A percentile compares a stretch with the other conserved stretches of the same genome.
These are phyloP conservation scores for Xenentodon cancila DNA, from an alignment of 2,797 vertebrate genomes.

Conservation along the genomic window DNA sequence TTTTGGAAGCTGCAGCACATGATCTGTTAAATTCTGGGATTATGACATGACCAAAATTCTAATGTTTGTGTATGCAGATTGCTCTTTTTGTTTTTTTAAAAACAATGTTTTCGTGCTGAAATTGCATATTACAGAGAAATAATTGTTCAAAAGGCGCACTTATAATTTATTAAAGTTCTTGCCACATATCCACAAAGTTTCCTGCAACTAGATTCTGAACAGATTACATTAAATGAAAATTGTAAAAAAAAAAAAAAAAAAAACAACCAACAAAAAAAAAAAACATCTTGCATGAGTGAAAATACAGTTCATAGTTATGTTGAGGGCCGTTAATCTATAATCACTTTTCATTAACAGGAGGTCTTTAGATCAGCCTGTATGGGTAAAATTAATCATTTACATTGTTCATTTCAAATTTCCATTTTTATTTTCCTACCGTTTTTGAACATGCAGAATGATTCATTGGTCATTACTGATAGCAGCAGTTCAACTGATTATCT, in stretches of 20 bases:
- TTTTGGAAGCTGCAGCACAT: not conserved
- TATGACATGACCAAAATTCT: too few species aligned
- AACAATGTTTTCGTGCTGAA: conserved; percentile 10
- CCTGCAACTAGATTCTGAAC: conserved; percentile 39
- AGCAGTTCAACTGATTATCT: conserved; percentile 44
- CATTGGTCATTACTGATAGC: conserved; percentile 28
- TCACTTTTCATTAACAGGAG: conserved; percentile 12
- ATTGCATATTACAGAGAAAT: conserved; percentile 18
- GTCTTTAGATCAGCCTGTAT: conserved; percentile 18
- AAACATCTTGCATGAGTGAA: conserved; percentile 7
- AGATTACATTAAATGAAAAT: conserved; percentile 29
- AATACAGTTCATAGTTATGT: conserved; percentile 23
- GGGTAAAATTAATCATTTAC: conserved; percentile 33
- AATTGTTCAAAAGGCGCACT: conserved; percentile 32
- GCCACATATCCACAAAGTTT: conserved; percentile 34
- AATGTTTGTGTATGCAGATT: not conserved
- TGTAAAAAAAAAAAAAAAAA: not conserved
- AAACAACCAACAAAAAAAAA: conserved; percentile 6
- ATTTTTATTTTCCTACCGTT: conserved; percentile 27
- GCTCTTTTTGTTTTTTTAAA: conserved; percentile 3
- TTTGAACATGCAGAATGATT: conserved; percentile 7
- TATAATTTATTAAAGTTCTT: conserved; percentile 37
- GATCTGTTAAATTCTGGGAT: conserved; percentile 10
- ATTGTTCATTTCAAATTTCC: conserved; percentile 8
- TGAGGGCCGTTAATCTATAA: conserved; percentile 16